Conservation (phyloP, 2,797 vertebrate species). For the Onychomys torridus region DNA sequence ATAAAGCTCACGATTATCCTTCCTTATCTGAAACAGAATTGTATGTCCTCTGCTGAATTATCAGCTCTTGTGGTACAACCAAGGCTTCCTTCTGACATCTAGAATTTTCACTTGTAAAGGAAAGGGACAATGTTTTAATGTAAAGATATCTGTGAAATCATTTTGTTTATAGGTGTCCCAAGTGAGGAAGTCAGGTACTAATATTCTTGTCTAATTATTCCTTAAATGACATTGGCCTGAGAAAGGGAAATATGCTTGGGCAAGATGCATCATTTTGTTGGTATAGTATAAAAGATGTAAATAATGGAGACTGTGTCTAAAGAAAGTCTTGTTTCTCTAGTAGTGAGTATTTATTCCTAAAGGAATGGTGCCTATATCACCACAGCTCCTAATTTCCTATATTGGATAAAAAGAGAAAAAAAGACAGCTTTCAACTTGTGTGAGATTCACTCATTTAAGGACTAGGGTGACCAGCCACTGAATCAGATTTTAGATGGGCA, state of each 20-base stretch:
- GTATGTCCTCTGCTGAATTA: neutral
- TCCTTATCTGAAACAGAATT: neutral
- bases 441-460: neutral
- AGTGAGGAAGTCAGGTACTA: neutral
- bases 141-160: neutral
- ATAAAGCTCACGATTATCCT: neutral
- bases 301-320: neutral
- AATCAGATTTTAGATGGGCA: rapidly evolving
- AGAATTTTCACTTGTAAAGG: neutral
- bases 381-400: neutral
- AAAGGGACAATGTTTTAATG: neutral
- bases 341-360: neutral
- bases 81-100: neutral
- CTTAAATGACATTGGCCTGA: neutral
- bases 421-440: neutral
- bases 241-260: neutral
- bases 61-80: rapidly evolving
- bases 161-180: neutral
- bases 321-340: neutral
- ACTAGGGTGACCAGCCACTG: neutral
- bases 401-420: neutral
- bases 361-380: rapidly evolving
- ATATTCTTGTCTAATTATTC: neutral
- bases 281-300: neutral
- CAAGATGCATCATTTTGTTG: neutral